Conservation (phyloP, 2,797 vertebrate species). For the Hypotaenidia okinawae region DNA sequence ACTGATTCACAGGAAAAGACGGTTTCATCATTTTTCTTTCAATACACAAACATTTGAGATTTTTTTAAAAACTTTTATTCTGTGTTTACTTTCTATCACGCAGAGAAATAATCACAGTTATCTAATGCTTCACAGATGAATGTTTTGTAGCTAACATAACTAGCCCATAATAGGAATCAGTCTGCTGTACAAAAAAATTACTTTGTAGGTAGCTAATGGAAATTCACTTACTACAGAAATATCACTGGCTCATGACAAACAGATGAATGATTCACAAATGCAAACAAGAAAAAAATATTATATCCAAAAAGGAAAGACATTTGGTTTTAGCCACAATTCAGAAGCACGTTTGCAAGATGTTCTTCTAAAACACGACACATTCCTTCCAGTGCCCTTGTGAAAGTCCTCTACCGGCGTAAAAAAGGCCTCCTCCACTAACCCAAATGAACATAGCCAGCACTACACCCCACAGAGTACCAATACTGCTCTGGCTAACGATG, state of each 20-base stretch:
- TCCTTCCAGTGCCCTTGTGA: background rate
- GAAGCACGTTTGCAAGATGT: background rate
- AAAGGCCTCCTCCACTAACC: background rate
- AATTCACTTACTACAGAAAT: slow-evolving; percentile 70
- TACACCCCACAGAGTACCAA: background rate
- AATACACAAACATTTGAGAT: background rate
- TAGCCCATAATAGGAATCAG: background rate
- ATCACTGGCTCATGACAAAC: slow-evolving; percentile 57
- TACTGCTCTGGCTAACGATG: background rate
- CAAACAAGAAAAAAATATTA: slow-evolving; percentile 66
- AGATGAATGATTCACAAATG: slow-evolving; percentile 69
- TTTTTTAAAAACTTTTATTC: background rate
- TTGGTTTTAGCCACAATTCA: slow-evolving; percentile 51
- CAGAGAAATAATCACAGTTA: background rate
- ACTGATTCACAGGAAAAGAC: background rate
- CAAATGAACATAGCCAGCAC: background rate
- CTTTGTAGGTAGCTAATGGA: slow-evolving; percentile 47
- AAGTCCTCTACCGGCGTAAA: background rate
- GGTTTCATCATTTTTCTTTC: background rate
- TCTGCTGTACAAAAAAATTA: background rate
- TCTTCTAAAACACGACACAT: background rate
- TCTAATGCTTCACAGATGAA: background rate
- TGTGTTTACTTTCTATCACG: background rate
- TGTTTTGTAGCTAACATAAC: background rate
- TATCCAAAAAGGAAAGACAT: slow-evolving; percentile 11